Conservation (phyloP, 2,113 vertebrate genomes). For the Rhea americana region DNA sequence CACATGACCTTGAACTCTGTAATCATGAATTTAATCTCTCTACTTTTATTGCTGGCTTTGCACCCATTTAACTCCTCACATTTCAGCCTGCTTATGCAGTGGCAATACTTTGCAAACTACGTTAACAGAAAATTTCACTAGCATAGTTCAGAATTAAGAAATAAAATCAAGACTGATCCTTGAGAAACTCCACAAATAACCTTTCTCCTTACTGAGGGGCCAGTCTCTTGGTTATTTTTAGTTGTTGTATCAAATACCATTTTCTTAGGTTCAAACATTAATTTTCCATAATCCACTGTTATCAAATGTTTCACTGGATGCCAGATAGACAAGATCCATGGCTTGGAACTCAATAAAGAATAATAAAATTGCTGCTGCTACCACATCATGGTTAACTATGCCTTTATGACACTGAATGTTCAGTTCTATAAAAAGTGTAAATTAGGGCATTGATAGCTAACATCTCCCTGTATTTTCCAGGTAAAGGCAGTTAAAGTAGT, state of each 20-base stretch:
- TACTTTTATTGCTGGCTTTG: neutral
- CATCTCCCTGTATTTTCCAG: neutral
- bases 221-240: neutral
- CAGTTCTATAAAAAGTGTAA: neutral
- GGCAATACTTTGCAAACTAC: neutral
- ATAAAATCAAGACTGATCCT: neutral
- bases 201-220: neutral
- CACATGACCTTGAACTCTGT: neutral
- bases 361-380: neutral
- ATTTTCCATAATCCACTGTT: neutral
- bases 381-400: neutral
- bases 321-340: neutral
- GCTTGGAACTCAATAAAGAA: neutral
- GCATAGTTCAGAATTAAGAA: neutral
- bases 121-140: neutral
- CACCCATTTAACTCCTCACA: neutral
- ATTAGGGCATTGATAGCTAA: constrained; percentile 12
- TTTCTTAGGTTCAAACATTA: neutral
- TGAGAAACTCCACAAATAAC: neutral
- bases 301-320: neutral
- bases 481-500: constrained; percentile 1
- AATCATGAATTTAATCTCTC: neutral
- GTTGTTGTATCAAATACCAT: neutral
- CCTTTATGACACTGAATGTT: constrained; percentile 3
- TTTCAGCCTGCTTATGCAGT: neutral